Base-by-base conservation (phyloP, 2,797 vertebrate species). In the Arctocebus calabarensis region DNA sequence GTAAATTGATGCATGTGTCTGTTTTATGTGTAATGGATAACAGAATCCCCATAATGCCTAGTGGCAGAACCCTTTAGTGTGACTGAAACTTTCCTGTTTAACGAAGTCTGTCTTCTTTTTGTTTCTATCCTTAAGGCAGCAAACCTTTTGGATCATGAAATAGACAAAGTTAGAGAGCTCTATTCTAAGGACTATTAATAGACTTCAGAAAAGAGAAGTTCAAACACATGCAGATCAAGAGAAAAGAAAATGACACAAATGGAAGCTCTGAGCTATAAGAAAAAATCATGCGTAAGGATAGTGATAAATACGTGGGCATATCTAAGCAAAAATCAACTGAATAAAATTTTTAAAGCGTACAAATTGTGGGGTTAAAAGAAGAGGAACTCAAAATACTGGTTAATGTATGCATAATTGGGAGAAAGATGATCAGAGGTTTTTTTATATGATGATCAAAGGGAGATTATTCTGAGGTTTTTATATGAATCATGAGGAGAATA, bases 151-250 rank as follows among this genome's bases (percentile, higher is more conserved):
- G 32, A 82, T 92, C 87, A 43, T n/a, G 61, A 89, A 87, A 43
- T 73, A 66, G 45, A 77, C 32, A 83, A 70, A 61, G 77, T 64
- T 19, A 40, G 45, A 77, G 22, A 71, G 66, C 27, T 48, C 55
- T 52, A 4, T 57, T 57, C 71, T 87, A 79, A 83, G 52, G 25
- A 6, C 62, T 79, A 83, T 90, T 94, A 83, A 61, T 9, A 88
- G 64, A 11, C 66, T 93, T 85, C 52, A 23, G 40, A 45, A 85
- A 77, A 77, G 66, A 79, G 52, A 94, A 93, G 81, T 95, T 91
- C 96, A 97, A 96, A 95, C 14, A 19, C 37, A 62, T 13, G 29
- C 19, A 96, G 77, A 96, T 88, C 71, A 94, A 84, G 77, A 82
- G 64, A 64, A 96, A 90, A 89, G 75, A 84, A 93, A 87, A 96